These are phyloP conservation scores for Eupithecia subfuscata DNA, from an alignment of 2,888 invertebrate species.

Conservation along the genomic window DNA sequence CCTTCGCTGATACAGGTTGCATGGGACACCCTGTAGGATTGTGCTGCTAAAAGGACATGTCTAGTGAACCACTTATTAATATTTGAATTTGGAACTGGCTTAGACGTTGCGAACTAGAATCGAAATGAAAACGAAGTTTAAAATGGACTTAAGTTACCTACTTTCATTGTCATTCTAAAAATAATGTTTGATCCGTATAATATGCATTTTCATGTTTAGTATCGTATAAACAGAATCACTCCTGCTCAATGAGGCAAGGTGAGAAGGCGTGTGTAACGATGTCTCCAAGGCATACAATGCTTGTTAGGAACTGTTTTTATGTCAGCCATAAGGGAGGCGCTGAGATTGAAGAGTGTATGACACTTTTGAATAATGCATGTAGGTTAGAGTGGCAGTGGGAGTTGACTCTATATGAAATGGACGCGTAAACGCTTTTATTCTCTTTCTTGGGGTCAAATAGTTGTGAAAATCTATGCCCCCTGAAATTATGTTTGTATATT, in stretches of 20 bases:
- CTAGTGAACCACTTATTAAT: not conserved
- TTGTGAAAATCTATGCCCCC: no score
- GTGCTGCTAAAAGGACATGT: not conserved
- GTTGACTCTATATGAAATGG: not conserved
- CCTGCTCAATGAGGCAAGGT: slow-evolving; percentile 3
- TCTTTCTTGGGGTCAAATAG: not conserved
- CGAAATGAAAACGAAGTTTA: not conserved
- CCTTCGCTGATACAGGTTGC: no score
- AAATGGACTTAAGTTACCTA: not conserved
- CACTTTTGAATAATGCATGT: slow-evolving; percentile 37
- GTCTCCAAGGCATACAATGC: slow-evolving; percentile 36
- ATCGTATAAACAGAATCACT: slow-evolving; percentile 24
- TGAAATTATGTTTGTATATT: no score
- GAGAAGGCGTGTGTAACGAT: slow-evolving; percentile 20
- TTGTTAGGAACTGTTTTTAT: slow-evolving; percentile 36
- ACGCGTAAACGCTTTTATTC: not conserved
- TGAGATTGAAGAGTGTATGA: slow-evolving; percentile 31
- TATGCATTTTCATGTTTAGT: not conserved
- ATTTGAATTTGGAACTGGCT: not conserved
- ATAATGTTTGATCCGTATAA: not conserved
- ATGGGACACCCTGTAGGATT: no score
- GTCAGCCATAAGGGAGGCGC: slow-evolving; percentile 23
- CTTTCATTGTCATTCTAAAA: not conserved
- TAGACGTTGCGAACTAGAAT: not conserved
- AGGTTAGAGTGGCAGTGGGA: not conserved